These are phyloP conservation scores for Corella eumyota DNA, from an alignment of 23 tunicate genomes.

Conservation along the genomic window DNA sequence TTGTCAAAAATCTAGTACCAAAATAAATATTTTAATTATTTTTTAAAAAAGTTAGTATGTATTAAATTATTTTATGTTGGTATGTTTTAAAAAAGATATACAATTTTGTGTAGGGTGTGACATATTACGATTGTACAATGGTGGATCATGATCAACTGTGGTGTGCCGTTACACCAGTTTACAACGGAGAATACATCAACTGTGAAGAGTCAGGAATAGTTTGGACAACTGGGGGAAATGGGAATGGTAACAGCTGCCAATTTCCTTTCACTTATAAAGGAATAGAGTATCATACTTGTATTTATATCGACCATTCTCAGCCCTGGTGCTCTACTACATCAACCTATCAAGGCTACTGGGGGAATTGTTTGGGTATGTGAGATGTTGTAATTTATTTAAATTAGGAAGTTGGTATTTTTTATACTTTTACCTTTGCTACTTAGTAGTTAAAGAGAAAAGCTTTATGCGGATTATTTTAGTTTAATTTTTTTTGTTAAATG, in stretches of 20 bases:
- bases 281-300: constrained; percentile 46
- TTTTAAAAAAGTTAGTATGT: too few relatives aligned
- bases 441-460: too few relatives aligned
- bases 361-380: constrained; percentile 69
- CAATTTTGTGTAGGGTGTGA: constrained; percentile 50
- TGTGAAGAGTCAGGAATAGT: constrained; percentile 54
- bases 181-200: constrained; percentile 33
- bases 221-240: constrained; percentile 74
- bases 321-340: constrained; percentile 90
- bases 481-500: too few relatives aligned
- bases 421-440: too few relatives aligned
- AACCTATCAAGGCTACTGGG: constrained; percentile 71
- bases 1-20: neutral
- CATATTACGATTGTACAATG: constrained; percentile 68
- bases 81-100: too few relatives aligned
- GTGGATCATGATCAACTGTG: constrained; percentile 38
- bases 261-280: constrained; percentile 81
- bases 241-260: constrained; percentile 45
- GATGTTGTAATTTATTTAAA: neutral
- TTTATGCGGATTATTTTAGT: too few relatives aligned
- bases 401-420: neutral
- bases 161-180: constrained; percentile 70
- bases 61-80: too few relatives aligned
- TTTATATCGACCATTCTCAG: constrained; percentile 18
- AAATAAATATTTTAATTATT: constrained; percentile 1